Percentiles rank a stretch among this genome's conserved stretches.
Conservation (phyloP, 2,113 vertebrate genomes). For the Felis catus region F.catus_Fca126_mat1.0 CM031422.1:29916501-29917000, state of each 20-base stretch:
- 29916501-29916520: background rate
- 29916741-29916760: too few relatives aligned
- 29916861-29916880: too few relatives aligned
- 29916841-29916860: too few relatives aligned
- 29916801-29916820: too few relatives aligned
- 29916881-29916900: background rate
- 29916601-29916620: background rate
- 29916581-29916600: background rate
- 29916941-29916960: slow-evolving; percentile 18
- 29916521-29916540: background rate
- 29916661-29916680: too few relatives aligned
- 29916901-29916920: background rate
- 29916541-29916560: background rate
- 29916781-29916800: too few relatives aligned
- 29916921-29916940: background rate
- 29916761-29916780: too few relatives aligned
- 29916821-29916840: too few relatives aligned
- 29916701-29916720: too few relatives aligned
- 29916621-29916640: background rate
- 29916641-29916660: background rate
- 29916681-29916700: too few relatives aligned
- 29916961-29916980: background rate
- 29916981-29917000: background rate
- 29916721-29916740: too few relatives aligned
- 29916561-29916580: background rate